Percentiles rank a stretch among this genome's conserved stretches.
phyloP scores from a whole-genome alignment of 2,888 invertebrate genomes.

The Hirtodrosophila confusa region DNA sequence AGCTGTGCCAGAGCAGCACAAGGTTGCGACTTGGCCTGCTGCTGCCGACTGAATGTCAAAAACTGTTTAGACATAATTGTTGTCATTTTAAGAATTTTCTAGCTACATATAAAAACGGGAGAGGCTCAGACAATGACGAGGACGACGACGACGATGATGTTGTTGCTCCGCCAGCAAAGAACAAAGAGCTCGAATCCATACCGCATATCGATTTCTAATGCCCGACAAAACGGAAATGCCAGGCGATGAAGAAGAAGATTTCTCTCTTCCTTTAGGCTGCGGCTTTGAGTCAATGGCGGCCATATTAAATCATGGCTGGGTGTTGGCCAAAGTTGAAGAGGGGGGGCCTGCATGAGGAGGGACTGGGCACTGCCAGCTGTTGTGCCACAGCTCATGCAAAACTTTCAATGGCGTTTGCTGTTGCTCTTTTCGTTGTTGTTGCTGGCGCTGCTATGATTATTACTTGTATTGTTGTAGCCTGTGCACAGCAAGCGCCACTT shows the following conservation, averaged over 20 bases:
- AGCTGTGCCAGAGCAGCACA: conserved; percentile 28
- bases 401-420: conserved; percentile 66
- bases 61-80: conserved; percentile 70
- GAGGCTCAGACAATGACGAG: conserved; percentile 6
- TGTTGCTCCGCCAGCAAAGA: background rate
- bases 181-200: conserved; percentile 28
- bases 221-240: conserved; percentile 41
- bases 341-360: background rate
- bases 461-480: conserved; percentile 47
- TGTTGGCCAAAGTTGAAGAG: conserved; percentile 6
- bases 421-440: conserved; percentile 29
- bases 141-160: conserved; percentile 5
- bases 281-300: conserved; percentile 47
- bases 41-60: conserved; percentile 69
- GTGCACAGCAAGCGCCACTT: conserved; percentile 49
- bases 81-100: conserved; percentile 57
- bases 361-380: conserved; percentile 20
- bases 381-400: conserved; percentile 48
- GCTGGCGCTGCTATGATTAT: conserved; percentile 56
- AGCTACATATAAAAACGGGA: conserved; percentile 6
- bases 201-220: conserved; percentile 67
- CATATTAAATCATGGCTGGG: conserved; percentile 64
- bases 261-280: conserved; percentile 7
- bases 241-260: too few species aligned
- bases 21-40: conserved; percentile 42